Conservation (phyloP, 2,797 vertebrate species). For the Garrulus glandarius region DNA sequence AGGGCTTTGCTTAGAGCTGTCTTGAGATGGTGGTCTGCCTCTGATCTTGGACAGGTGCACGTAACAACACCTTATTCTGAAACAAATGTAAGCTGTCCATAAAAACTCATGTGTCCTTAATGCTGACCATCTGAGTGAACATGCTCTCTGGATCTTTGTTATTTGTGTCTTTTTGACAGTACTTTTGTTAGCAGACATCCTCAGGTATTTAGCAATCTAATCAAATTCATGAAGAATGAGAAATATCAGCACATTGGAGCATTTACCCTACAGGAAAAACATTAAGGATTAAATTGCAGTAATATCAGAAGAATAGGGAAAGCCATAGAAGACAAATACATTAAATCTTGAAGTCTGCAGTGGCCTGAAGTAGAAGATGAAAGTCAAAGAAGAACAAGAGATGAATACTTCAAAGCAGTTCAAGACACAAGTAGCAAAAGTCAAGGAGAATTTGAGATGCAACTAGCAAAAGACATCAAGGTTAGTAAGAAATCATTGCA, state of each 20-base stretch:
- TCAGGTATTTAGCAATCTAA: not conserved
- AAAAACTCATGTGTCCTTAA: not conserved
- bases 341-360: not conserved
- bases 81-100: not conserved
- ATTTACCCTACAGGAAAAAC: not conserved
- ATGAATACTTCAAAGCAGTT: not conserved
- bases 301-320: not conserved
- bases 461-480: not conserved
- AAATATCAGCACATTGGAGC: not conserved
- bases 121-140: not conserved
- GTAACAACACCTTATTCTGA: not conserved
- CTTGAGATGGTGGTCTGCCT: not conserved
- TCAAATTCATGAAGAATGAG: not conserved
- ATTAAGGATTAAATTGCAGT: not conserved
- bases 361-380: not conserved
- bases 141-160: not conserved
- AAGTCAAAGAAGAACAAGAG: not conserved
- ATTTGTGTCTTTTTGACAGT: not conserved
- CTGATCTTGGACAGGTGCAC: not conserved
- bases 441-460: not conserved
- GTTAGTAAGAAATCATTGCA: not conserved
- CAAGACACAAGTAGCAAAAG: not conserved
- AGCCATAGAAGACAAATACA: not conserved
- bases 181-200: not conserved
- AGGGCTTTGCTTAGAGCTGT: not conserved